Percentiles rank a stretch among this genome's conserved stretches.
Evolutionary conservation across 2,888 invertebrate genomes (phyloP).

Genomic region (Odontocolon sp.): DNA sequence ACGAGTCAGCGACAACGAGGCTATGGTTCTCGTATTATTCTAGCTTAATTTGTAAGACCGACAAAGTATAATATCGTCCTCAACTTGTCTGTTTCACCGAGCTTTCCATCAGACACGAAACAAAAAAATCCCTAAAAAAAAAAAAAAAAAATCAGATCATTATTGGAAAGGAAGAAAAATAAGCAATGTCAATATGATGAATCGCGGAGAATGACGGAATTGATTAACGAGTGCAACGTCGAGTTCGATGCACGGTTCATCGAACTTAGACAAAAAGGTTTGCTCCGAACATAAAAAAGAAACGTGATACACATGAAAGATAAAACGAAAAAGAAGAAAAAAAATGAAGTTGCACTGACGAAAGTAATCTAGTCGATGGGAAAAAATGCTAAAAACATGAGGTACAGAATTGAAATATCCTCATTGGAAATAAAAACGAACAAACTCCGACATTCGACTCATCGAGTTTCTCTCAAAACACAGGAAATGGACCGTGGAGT

Average conservation of each 20-base stretch:
- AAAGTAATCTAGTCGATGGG: constrained; percentile 49
- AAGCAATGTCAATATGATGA: not conserved
- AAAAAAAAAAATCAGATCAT: too few species aligned
- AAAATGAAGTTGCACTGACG: too few species aligned
- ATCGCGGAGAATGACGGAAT: not conserved
- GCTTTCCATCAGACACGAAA: not conserved
- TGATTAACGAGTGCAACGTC: not conserved
- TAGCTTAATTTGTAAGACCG: constrained; percentile 49
- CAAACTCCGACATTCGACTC: too few species aligned
- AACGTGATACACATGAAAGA: too few species aligned
- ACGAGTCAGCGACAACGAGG: constrained; percentile 18
- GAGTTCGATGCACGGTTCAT: not conserved
- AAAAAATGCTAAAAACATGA: not conserved
- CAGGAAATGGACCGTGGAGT: too few species aligned
- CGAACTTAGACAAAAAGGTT: not conserved
- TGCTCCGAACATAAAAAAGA: too few species aligned
- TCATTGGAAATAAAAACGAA: too few species aligned
- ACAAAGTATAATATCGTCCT: constrained; percentile 13
- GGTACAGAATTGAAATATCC: too few species aligned
- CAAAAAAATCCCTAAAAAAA: too few species aligned
- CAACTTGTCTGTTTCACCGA: not conserved
- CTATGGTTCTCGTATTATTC: constrained; percentile 38
- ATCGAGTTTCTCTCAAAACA: too few species aligned
- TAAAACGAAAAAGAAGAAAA: too few species aligned
- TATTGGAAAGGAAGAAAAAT: too few species aligned